Percentiles rank a stretch among this genome's conserved stretches.
Evolutionary conservation across 2,113 vertebrate species (phyloP).

Genomic region (Chaetorhynchus papuensis): DNA sequence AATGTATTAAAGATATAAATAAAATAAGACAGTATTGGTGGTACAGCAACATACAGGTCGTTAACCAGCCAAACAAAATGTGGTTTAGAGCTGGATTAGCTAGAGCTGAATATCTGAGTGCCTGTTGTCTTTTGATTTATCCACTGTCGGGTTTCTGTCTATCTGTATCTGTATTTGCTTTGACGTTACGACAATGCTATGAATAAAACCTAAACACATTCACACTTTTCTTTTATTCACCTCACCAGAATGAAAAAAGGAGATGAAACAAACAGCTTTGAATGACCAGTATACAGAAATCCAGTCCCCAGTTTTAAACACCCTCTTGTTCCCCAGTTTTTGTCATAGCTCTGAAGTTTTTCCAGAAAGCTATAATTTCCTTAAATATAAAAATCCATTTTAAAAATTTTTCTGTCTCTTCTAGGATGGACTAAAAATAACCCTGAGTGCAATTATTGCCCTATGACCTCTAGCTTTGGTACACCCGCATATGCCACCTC

Average conservation of each 20-base stretch:
- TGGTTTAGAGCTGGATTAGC: neutral
- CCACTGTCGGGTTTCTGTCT: neutral
- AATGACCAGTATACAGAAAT: conserved; percentile 7
- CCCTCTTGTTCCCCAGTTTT: neutral
- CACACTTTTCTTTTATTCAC: conserved; percentile 19
- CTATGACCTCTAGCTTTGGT: conserved; percentile 26
- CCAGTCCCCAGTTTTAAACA: neutral
- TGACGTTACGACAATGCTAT: neutral
- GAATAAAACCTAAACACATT: conserved; percentile 31
- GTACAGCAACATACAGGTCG: neutral
- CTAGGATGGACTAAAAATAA: conserved; percentile 45
- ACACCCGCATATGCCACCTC: neutral
- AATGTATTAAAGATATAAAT: conserved; percentile 66
- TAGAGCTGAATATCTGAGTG: neutral
- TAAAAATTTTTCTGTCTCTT: neutral
- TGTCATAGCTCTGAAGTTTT: neutral
- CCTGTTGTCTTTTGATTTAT: conserved; percentile 2
- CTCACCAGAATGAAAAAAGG: neutral
- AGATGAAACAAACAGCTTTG: neutral
- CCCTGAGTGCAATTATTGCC: conserved; percentile 18
- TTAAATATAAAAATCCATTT: conserved; percentile 30
- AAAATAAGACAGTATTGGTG: conserved; percentile 20
- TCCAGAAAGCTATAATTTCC: conserved; percentile 43
- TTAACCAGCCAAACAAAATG: conserved; percentile 11
- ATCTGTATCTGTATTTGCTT: neutral